Evolutionary conservation across 1,140 invertebrate genomes (phyloP).

Genomic region (Drosophila pseudoananassae): DNA sequence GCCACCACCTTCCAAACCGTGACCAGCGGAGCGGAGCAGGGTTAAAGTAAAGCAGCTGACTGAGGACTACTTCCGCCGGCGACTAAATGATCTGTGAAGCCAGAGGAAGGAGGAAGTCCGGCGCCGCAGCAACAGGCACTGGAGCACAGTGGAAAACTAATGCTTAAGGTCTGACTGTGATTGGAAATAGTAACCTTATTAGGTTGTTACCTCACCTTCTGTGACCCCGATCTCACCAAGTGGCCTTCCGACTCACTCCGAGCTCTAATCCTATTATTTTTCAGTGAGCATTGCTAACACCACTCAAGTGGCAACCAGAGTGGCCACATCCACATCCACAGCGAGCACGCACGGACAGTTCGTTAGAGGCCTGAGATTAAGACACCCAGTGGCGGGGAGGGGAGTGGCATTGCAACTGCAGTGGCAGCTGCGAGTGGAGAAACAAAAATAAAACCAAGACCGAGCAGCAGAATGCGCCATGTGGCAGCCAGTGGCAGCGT

Average conservation of each 20-base stretch:
- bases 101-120: constrained; percentile 12
- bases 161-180: not conserved
- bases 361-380: constrained; percentile 21
- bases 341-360: constrained; percentile 46
- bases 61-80: constrained; percentile 49
- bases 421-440: constrained; percentile 32
- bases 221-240: constrained; percentile 2
- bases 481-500: constrained; percentile 26
- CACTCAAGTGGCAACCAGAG: constrained; percentile 39
- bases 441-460: constrained; percentile 13
- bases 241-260: not conserved
- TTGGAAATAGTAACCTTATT: not conserved
- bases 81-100: constrained; percentile 53
- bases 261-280: constrained; percentile 14
- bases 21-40: constrained; percentile 31
- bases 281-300: constrained; percentile 12
- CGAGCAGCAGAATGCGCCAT: constrained; percentile 9
- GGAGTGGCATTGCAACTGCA: constrained; percentile 13
- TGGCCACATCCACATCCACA: constrained; percentile 22
- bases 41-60: constrained; percentile 6
- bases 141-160: not conserved
- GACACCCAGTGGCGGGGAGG: not conserved
- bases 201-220: not conserved
- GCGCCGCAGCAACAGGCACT: constrained; percentile 33
- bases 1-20: constrained; percentile 15